These are phyloP conservation scores for Magallana gigas DNA, from an alignment of 1,140 invertebrate genomes.

Conservation along the genomic window DNA sequence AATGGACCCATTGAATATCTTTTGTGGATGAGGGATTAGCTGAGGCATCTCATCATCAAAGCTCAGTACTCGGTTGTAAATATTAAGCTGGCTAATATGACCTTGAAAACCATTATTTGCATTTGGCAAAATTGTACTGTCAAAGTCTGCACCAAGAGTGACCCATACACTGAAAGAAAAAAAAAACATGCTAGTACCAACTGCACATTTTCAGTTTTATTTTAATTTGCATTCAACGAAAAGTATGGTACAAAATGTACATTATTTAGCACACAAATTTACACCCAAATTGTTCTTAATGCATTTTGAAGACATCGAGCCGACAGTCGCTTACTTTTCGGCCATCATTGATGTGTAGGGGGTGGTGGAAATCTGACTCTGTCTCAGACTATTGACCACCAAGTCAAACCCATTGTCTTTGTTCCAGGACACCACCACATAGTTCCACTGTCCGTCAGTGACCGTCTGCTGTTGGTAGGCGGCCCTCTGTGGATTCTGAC, in stretches of 20 bases:
- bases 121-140: conserved; percentile 79
- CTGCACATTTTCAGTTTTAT: too few relatives aligned
- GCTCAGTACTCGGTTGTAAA: conserved; percentile 94
- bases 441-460: conserved; percentile 69
- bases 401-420: conserved; percentile 42
- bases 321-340: neutral
- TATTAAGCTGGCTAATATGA: conserved; percentile 95
- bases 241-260: too few relatives aligned
- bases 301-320: too few relatives aligned
- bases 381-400: conserved; percentile 40
- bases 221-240: too few relatives aligned
- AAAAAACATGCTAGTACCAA: neutral
- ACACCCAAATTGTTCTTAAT: too few relatives aligned
- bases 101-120: conserved; percentile 94
- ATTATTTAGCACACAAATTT: too few relatives aligned
- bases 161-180: conserved; percentile 89
- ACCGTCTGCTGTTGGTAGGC: conserved; percentile 18
- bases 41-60: conserved; percentile 94
- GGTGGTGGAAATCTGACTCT: neutral
- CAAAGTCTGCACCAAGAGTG: conserved; percentile 88
- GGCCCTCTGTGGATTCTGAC: neutral
- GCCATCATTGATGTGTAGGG: neutral
- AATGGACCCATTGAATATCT: conserved; percentile 25
- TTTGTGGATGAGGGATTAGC: conserved; percentile 54
- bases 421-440: conserved; percentile 59